Conservation (phyloP, 1,140 invertebrate genomes). For the Geopemphigus sp. region DNA sequence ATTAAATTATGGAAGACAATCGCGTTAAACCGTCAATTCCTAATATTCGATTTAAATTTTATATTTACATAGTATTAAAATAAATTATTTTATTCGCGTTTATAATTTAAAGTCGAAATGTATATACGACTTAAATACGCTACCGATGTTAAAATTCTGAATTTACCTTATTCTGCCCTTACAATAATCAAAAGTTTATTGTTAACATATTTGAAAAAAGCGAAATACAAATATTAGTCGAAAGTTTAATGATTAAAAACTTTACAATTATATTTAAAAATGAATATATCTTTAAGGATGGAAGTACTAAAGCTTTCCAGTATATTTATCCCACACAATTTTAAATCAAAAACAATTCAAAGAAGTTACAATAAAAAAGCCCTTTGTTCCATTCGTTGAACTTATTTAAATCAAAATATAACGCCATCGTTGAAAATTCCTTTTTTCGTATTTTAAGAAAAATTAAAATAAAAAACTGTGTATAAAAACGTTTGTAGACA, state of each 20-base stretch:
- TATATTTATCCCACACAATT: background rate
- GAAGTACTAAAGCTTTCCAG: background rate
- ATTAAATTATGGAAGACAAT: no score
- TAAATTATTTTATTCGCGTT: no score
- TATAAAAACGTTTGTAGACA: background rate
- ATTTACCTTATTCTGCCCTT: background rate
- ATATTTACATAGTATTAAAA: no score
- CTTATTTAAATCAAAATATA: slow-evolving; percentile 1
- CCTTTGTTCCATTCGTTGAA: background rate
- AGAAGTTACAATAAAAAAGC: background rate
- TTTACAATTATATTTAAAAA: background rate
- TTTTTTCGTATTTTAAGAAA: background rate
- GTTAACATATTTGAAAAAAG: no score
- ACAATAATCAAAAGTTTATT: background rate
- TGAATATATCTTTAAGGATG: background rate
- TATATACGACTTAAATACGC: background rate
- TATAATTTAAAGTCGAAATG: no score
- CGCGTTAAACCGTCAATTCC: no score
- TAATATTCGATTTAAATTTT: no score
- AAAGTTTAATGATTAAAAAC: slow-evolving; percentile 10
- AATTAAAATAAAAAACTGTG: background rate
- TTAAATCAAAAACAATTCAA: background rate
- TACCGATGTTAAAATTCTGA: no score
- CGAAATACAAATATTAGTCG: slow-evolving; percentile 4
- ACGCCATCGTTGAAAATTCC: background rate